phyloP scores from a whole-genome alignment of 2,113 vertebrate species.

The Tragulus kanchil region DNA sequence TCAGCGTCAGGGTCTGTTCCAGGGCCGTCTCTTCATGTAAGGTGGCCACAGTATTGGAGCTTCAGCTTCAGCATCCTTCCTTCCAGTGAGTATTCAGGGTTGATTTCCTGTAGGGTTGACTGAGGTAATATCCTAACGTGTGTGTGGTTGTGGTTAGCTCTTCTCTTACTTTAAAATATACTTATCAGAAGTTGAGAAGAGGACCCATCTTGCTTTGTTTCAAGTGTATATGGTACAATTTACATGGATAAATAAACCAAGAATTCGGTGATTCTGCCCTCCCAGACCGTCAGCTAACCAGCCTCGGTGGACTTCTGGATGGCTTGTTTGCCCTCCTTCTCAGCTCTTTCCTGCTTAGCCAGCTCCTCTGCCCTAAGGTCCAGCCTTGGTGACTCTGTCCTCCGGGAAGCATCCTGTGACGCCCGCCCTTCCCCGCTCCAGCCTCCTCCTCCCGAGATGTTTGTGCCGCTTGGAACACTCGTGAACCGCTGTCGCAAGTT shows the following conservation, averaged over 20 bases:
- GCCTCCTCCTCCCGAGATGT: too few relatives aligned
- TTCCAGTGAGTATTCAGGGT: background rate
- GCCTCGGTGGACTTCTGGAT: too few relatives aligned
- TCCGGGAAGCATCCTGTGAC: too few relatives aligned
- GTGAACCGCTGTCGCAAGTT: background rate
- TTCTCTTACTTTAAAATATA: background rate
- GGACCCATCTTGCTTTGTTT: background rate
- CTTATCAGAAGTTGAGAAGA: background rate
- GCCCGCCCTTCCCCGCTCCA: rapidly evolving
- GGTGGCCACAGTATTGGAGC: background rate
- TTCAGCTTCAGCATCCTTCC: background rate
- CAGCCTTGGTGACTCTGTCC: background rate
- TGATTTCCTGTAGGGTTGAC: background rate
- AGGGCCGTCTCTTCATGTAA: background rate
- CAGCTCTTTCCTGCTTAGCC: background rate
- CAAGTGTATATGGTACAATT: background rate
- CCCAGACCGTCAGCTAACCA: too few relatives aligned
- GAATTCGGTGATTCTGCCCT: too few relatives aligned
- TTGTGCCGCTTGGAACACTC: rapidly evolving
- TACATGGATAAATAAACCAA: background rate
- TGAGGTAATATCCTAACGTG: background rate
- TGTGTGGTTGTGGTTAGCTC: background rate
- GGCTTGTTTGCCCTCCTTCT: background rate
- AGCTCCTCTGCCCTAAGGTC: background rate
- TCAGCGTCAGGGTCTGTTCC: background rate